Percentiles rank a stretch among this genome's conserved stretches.
Conservation (phyloP, 2,113 vertebrate genomes). For the Caretta caretta region DNA sequence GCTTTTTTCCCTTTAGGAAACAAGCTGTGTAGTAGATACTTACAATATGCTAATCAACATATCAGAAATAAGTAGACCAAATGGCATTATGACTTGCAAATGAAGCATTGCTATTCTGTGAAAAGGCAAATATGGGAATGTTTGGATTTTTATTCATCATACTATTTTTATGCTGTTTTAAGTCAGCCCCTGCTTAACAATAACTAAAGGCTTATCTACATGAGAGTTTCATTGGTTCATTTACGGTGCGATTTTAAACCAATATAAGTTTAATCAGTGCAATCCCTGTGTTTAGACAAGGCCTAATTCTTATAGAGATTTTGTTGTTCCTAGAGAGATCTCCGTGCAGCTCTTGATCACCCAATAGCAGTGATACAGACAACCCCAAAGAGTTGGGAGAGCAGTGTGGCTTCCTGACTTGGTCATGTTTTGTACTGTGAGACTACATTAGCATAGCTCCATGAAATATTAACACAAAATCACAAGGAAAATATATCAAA, state of each 20-base stretch:
- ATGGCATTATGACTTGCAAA: not conserved
- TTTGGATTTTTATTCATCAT: not conserved
- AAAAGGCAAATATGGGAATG: not conserved
- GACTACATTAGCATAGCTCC: not conserved
- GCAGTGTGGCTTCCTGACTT: not conserved
- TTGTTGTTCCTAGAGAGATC: not conserved
- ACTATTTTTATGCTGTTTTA: not conserved
- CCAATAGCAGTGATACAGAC: not conserved
- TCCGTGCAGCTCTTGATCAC: not conserved
- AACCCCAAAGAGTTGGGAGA: not conserved
- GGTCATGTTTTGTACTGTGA: not conserved
- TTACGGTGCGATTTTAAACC: not conserved
- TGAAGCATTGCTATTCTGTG: not conserved
- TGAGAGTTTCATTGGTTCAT: not conserved
- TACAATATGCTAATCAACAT: constrained; percentile 4
- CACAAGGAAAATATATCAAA: not conserved
- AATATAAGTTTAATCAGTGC: not conserved
- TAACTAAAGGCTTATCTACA: not conserved
- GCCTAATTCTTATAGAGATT: not conserved
- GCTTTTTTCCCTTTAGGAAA: constrained; percentile 11
- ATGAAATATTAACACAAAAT: not conserved
- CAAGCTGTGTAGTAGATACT: not conserved
- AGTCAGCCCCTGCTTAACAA: not conserved
- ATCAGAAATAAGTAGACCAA: not conserved
- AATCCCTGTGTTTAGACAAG: not conserved